Evolutionary conservation across 2,888 invertebrate species (phyloP), one percentile per base, ranked within the genome.

Genomic region (Electrophaes corylata): DNA sequence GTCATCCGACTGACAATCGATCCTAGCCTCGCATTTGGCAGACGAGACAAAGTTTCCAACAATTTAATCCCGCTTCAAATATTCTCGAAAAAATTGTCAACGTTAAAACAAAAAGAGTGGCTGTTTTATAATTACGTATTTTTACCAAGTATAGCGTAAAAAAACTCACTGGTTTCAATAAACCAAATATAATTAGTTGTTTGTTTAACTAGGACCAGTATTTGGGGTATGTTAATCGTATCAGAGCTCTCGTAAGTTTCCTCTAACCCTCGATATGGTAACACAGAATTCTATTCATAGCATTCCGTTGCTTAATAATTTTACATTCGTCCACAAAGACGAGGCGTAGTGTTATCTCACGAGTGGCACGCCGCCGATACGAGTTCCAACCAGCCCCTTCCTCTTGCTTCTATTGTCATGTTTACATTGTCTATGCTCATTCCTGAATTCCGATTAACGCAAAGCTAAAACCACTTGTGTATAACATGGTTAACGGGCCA

Each of bases 371-470:
- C 87, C 74, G 75, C 80, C 80, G 88, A 88, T 89, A 88, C 80
- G 84, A 88, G 83, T 78, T 78, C 72, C 75, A 77, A 76, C 78
- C 83, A 81, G 74, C 82, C 81, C 81, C 79, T 77, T 65, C 66
- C 81, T 83, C 77, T 77, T 74, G 70, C 78, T 82, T 69, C 88
- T 79, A 90, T 91, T 91, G 91, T 91, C 84, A 81, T 88, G 84
- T 89, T 88, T 88, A 88, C 89, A 89, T 90, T 91, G 88, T 89
- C 88, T 89, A 83, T 88, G 85, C 79, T 87, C 86, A 86, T 84
- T 86, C 83, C 80, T 81, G 76, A 85, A 88, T 88, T 89, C 86
- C 85, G 82, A 88, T 89, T 88, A 86, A 81, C 78, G 77, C 78
- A 76, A 78, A 83, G 82, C 83, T 76, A 79, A 76, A 81, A 77